A percentile compares a stretch with the other conserved stretches of the same genome.
Evolutionary conservation across 2,888 invertebrate species (phyloP).

Genomic region (Gonocerus acuteangulatus): DNA sequence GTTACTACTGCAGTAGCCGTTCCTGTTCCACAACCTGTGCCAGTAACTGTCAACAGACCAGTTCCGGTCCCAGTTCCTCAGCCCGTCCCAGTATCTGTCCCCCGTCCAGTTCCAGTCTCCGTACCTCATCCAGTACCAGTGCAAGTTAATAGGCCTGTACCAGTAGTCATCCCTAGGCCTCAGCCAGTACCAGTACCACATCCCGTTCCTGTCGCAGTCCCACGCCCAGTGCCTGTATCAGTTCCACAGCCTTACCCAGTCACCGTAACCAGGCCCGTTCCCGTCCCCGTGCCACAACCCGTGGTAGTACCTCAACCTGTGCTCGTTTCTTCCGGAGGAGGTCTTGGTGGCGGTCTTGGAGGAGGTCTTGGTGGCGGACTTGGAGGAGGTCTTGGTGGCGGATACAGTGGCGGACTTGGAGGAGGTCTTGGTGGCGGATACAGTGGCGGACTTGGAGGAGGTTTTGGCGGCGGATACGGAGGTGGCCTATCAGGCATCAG

Average conservation of each 20-base stretch:
- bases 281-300: slow-evolving; percentile 18
- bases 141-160: slow-evolving; percentile 19
- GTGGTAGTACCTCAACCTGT: slow-evolving; percentile 23
- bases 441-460: background rate
- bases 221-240: slow-evolving; percentile 18
- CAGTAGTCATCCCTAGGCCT: slow-evolving; percentile 23
- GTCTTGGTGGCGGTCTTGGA: slow-evolving; percentile 4
- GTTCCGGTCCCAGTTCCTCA: slow-evolving; percentile 26
- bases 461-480: background rate
- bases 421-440: background rate
- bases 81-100: slow-evolving; percentile 24
- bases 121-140: slow-evolving; percentile 20
- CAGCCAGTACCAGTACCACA: slow-evolving; percentile 23
- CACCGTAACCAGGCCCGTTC: slow-evolving; percentile 24
- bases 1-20: slow-evolving; percentile 24
- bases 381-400: background rate
- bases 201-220: slow-evolving; percentile 22
- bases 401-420: background rate
- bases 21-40: slow-evolving; percentile 18
- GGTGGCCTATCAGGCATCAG: background rate
- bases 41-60: slow-evolving; percentile 14
- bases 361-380: background rate
- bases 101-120: slow-evolving; percentile 11
- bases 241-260: slow-evolving; percentile 25
- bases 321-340: slow-evolving; percentile 3